phyloP scores from a whole-genome alignment of 2,113 vertebrate species.

The Nettapus auritus region DNA sequence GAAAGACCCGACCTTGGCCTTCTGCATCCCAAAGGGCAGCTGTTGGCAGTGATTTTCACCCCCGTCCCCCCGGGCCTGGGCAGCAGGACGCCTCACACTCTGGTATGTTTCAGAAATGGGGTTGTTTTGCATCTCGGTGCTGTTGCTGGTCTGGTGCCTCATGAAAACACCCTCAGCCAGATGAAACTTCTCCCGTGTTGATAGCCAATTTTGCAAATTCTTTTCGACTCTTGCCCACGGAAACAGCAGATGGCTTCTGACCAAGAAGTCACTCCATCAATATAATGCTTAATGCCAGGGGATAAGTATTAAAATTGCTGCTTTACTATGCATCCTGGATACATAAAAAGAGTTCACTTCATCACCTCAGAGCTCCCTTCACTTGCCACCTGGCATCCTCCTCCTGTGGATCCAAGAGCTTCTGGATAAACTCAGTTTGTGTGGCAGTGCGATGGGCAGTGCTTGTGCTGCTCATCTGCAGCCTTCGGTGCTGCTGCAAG shows the following conservation, averaged over 20 bases:
- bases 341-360: conserved; percentile 9
- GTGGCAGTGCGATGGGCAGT: background rate
- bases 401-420: background rate
- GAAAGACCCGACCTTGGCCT: background rate
- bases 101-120: background rate
- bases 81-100: background rate
- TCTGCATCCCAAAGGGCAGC: background rate
- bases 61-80: background rate
- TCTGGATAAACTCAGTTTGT: background rate
- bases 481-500: background rate
- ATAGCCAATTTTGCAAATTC: conserved; percentile 39
- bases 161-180: background rate
- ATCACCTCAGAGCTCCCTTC: conserved; percentile 47
- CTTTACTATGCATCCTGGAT: conserved; percentile 36
- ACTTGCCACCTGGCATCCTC: conserved; percentile 56
- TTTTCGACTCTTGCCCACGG: conserved; percentile 4
- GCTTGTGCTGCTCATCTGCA: background rate
- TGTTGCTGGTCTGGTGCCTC: background rate
- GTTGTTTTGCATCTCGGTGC: background rate
- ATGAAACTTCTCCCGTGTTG: background rate
- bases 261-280: conserved; percentile 56
- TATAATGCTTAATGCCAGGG: conserved; percentile 41
- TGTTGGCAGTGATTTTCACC: background rate
- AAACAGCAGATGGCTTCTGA: conserved; percentile 59
- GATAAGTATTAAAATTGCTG: conserved; percentile 15